Base-by-base conservation (phyloP, 2,888 invertebrate genomes). In the Acanthosoma haemorrhoidale region DNA sequence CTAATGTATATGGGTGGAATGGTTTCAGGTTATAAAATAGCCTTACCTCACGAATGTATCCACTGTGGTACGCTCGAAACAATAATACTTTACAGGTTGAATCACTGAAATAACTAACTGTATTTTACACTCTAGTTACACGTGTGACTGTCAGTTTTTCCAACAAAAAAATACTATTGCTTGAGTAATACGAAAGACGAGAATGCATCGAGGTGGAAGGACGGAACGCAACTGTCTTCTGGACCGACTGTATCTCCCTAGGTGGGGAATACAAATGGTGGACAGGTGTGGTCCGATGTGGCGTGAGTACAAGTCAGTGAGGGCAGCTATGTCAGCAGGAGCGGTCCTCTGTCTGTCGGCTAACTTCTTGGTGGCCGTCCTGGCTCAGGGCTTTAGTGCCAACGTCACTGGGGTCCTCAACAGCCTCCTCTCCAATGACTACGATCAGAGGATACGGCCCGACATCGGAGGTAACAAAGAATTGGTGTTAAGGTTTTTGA, bases 401-500 rank as follows among this genome's bases (percentile, higher is more conserved):
- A 78, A 79, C 67, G 77, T 79, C 2, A 76, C 79, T 0, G 73
- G 74, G 4, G 76, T 79, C 0, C 74, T 81, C 64, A 79, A 80
- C 70, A 76, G 74, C 29, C 76, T 81, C 9, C 77, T 81, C 25
- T 76, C 77, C 57, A 77, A 78, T 59, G 77, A 77, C 38, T 81
- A 81, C 73, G 80, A 81, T 75, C 78, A 78, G 70, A 74, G 80
- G 71, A 78, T 80, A 31, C 75, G 81, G 51, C 81, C 81, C 6
- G 78, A 77, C 60, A 78, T 80, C 72, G 80, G 79, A 75, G 80
- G 80, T 79, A 74, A 75, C 25, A 16, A 25, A 51, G 4, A 11
- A 21, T 11, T 4, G n/a, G n/a, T n/a, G n/a, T n/a, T n/a, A n/a
- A n/a, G n/a, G n/a, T n/a, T n/a, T n/a, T n/a, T n/a, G n/a, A n/a